These are phyloP conservation scores for Babyrousa celebensis DNA, from an alignment of 2,797 vertebrate species.

Conservation along the genomic window DNA sequence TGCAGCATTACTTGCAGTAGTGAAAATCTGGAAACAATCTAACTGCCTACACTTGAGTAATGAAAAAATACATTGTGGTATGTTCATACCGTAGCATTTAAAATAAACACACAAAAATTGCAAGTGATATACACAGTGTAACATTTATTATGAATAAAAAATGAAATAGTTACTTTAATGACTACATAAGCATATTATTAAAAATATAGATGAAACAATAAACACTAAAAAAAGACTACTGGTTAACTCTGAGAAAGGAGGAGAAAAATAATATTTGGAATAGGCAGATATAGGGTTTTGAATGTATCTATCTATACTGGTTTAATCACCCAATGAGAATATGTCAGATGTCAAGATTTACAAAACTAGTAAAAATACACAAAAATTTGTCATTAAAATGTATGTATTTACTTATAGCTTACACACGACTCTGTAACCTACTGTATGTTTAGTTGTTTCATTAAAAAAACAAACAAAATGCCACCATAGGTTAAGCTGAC, in stretches of 20 bases:
- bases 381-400: neutral
- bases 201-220: neutral
- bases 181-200: neutral
- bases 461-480: neutral
- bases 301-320: neutral
- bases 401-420: neutral
- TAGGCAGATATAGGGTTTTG: neutral
- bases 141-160: neutral
- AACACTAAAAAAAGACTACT: neutral
- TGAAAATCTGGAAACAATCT: neutral
- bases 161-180: constrained; percentile 9
- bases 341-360: neutral
- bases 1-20: neutral
- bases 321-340: constrained; percentile 30
- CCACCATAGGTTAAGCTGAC: neutral
- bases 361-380: neutral
- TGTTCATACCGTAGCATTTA: neutral
- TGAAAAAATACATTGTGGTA: neutral
- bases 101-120: neutral
- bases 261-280: neutral
- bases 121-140: neutral
- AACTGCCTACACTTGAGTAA: neutral
- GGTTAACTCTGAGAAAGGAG: neutral
- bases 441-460: neutral
- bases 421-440: neutral